Conservation (phyloP, 2,113 vertebrate genomes). For the Coturnix japonica region DNA sequence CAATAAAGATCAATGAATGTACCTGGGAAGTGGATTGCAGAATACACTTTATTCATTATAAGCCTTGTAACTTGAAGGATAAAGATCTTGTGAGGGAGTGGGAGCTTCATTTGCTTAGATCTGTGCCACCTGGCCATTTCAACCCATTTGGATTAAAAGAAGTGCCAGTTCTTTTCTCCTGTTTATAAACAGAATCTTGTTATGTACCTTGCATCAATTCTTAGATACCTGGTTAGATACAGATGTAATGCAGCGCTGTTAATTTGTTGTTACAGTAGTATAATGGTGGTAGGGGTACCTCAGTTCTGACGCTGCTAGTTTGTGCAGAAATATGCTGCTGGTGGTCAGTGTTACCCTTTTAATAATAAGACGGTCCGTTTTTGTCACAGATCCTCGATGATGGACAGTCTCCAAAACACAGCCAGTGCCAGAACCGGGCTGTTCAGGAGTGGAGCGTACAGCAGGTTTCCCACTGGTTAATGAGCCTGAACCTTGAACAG, state of each 20-base stretch:
- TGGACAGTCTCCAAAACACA: constrained; percentile 85
- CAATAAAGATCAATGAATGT: background rate
- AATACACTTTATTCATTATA: background rate
- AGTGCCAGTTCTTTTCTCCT: background rate
- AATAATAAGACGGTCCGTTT: constrained; percentile 19
- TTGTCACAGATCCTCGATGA: constrained; percentile 89
- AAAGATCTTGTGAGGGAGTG: background rate
- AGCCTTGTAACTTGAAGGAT: background rate
- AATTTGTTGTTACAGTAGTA: background rate
- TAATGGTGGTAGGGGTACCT: background rate
- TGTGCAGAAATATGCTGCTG: background rate
- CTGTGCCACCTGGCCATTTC: background rate
- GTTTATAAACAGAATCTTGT: background rate
- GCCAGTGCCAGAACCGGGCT: constrained; percentile 83
- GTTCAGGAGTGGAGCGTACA: constrained; percentile 91
- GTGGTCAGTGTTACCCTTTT: background rate
- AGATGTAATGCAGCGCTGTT: background rate
- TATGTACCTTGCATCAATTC: background rate
- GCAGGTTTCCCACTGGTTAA: constrained; percentile 92
- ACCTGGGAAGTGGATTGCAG: background rate
- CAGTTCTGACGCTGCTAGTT: background rate
- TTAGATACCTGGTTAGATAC: background rate
- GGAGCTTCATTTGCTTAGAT: background rate
- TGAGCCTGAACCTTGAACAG: constrained; percentile 90
- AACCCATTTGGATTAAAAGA: background rate